Conservation (phyloP, 2,113 vertebrate species). For the Cichladusa arquata region DNA sequence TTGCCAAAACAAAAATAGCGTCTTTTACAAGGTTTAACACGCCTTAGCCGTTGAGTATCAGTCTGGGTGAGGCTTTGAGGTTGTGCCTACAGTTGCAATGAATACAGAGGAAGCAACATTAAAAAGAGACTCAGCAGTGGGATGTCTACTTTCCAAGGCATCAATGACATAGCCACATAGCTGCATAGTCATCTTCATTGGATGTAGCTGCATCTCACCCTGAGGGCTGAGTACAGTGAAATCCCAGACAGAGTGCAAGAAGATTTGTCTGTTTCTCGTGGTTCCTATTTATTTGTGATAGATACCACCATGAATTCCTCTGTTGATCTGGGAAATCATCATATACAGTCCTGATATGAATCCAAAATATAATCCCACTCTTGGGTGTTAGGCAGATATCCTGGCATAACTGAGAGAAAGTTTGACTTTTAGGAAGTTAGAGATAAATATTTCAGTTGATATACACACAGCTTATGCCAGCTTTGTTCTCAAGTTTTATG, state of each 20-base stretch:
- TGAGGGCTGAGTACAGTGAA: neutral
- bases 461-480: neutral
- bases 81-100: neutral
- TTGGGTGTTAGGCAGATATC: neutral
- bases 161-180: neutral
- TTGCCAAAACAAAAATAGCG: neutral
- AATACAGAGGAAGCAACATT: neutral
- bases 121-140: neutral
- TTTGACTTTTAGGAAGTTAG: neutral
- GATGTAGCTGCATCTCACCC: neutral
- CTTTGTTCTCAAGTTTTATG: neutral
- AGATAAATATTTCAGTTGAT: neutral
- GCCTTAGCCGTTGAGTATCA: neutral
- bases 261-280: accelerated
- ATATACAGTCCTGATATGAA: neutral
- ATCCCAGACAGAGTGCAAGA: neutral
- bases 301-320: neutral
- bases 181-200: neutral
- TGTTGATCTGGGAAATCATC: neutral
- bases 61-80: neutral
- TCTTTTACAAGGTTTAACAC: accelerated
- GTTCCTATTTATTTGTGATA: neutral
- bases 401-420: neutral
- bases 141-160: neutral
- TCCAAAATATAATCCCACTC: neutral